These are phyloP conservation scores for Crypturellus tataupa DNA, from an alignment of 2,797 vertebrate genomes.

Conservation along the genomic window DNA sequence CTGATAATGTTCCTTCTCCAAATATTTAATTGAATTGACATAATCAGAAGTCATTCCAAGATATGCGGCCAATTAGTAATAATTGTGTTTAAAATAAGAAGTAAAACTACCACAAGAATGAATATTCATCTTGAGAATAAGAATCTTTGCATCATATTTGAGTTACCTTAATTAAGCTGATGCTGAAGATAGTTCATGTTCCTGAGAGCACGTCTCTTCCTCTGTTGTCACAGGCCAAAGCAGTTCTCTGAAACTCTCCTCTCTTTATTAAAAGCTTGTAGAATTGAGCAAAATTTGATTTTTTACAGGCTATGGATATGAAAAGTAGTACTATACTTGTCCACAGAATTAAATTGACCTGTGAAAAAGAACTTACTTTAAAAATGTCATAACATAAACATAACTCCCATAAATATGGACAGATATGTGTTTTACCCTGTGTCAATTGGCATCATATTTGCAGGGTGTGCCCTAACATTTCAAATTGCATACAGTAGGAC, in stretches of 20 bases:
- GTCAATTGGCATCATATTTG: not conserved
- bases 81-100: conserved; percentile 39
- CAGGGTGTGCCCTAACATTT: not conserved
- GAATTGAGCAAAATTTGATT: not conserved
- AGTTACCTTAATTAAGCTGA: conserved; percentile 45
- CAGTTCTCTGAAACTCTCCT: not conserved
- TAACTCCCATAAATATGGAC: not conserved
- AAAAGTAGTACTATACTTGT: not conserved
- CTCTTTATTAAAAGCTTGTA: not conserved
- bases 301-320: not conserved
- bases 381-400: not conserved
- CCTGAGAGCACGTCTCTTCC: not conserved
- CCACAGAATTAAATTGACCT: not conserved
- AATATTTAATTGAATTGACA: conserved; percentile 12
- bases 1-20: conserved; percentile 5
- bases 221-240: not conserved
- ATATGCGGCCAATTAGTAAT: conserved; percentile 29
- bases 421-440: not conserved
- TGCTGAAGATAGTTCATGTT: conserved; percentile 7
- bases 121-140: not conserved
- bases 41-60: conserved; percentile 37
- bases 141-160: not conserved
- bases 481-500: not conserved
- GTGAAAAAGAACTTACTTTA: not conserved
- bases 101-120: conserved; percentile 11